Evolutionary conservation across 92 coral and sea anemone genomes (phyloP), one percentile per base, ranked within the genome.

Genomic region (Desmophyllum pertusum): DNA sequence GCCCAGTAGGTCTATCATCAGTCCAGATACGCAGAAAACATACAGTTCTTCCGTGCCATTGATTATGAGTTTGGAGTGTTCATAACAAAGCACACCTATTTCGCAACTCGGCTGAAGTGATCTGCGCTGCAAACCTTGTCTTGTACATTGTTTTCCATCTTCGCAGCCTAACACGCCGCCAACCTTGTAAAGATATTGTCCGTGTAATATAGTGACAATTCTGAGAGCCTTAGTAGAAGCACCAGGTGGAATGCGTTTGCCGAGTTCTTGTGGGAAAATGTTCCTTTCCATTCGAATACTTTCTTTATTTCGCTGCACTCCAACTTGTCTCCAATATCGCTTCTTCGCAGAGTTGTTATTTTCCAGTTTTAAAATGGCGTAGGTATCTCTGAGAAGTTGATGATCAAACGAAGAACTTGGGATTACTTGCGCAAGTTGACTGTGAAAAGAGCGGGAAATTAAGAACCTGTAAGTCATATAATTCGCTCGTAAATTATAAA

Each of bases 1-100:
- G 51, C 84, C 75, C 73, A 93, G 70, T 15, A 93, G 71, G 46
- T 93, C 95, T 0, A 93, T 84, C 73, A 86, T 84, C 29, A 88
- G 62, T 8, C 97, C 97, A n/a, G 95, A 88, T 9, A 91, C 85
- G 37, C 95, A 91, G 73, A 75, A 80, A 21, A 83, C 37, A 62
- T 81, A 79, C 52, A 78, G 7, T 11, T n/a, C 57, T 5, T 70
- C 72, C 6, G 85, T 88, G 69, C 65, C 77, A 38, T 88, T 91
- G 75, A 55, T 78, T 45, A 75, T 30, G 53, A 59, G 53, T 29
- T 82, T 36, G n/a, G 76, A 39, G 36, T 70, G 51, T 17, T 70
- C 76, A 19, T 70, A 70, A 39, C 92, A 86, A 10, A 92, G 92
- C 3, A 81, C 92, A 27, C 95, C 95, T 46, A 85, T 77, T 8